Evolutionary conservation across 1,140 invertebrate genomes (phyloP), one percentile per base, ranked within the genome.

Genomic region (Colletes latitarsis): DNA sequence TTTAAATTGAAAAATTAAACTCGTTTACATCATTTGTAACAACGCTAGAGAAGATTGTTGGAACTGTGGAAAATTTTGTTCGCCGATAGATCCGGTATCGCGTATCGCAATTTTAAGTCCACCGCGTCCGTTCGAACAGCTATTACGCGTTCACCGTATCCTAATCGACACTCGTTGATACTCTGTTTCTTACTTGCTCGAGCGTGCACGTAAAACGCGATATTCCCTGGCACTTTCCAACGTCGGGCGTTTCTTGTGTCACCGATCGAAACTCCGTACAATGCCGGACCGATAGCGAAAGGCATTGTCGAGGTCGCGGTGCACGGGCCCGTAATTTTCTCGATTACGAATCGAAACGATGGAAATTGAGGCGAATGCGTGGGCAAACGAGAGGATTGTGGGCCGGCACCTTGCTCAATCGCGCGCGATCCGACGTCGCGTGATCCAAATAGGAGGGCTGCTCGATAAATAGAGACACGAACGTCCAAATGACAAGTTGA

Each of bases 301-400:
- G 89, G 89, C 77, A 88, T 85, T 88, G 82, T 82, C 89, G 89
- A 90, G 89, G 89, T 90, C 88, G 84, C 88, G 87, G 88, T 84
- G 82, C 83, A 77, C 85, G 53, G 64, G 76, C 72, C 83, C 76
- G 76, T 82, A 83, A 84, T 89, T 90, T 84, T 75, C 76, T 68
- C 77, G 81, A 86, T 88, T 88, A 83, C 82, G 84, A 85, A 30
- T 63, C 79, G 81, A 84, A 89, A 88, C 82, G 72, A 57, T 86
- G 76, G 84, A 87, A 90, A 89, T 89, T 85, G 87, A 82, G 76
- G 75, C 78, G 81, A 82, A 77, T 71, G 68, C 84, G 85, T 73
- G 60, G 69, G 70, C 53, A 53, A 17, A 55, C 49, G 6, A 70
- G 41, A 70, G 41, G 21, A 19, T 30, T 12, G 69, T 72, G 19